These are phyloP conservation scores for Lichenostomus cassidix DNA, from an alignment of 2,113 vertebrate genomes.

Conservation along the genomic window DNA sequence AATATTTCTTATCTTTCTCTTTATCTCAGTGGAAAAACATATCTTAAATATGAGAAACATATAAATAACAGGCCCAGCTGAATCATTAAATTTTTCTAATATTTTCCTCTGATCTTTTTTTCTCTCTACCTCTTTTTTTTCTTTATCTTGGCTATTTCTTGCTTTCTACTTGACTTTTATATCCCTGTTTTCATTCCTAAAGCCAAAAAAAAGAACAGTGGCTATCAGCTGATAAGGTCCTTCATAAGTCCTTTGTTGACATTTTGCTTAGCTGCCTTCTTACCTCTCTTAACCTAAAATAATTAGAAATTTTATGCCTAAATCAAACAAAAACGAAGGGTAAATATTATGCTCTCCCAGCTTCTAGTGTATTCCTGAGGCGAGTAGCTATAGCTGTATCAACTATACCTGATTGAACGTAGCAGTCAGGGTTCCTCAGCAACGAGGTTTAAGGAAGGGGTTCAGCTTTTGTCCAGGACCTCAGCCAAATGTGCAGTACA, in stretches of 20 bases:
- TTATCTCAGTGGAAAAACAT: background rate
- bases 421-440: background rate
- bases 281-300: background rate
- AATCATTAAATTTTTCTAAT: background rate
- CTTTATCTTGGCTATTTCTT: background rate
- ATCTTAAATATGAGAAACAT: background rate
- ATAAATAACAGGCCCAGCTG: background rate
- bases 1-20: background rate
- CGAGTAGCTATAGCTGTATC: background rate
- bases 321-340: background rate
- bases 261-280: background rate
- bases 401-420: background rate
- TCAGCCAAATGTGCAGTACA: background rate
- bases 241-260: background rate
- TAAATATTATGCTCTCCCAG: background rate
- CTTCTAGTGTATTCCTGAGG: background rate
- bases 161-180: background rate
- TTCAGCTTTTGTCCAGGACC: background rate
- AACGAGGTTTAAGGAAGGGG: rapidly evolving
- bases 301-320: background rate
- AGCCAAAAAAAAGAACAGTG: background rate
- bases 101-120: background rate
- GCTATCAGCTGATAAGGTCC: background rate
- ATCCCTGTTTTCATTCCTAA: background rate
- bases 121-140: background rate